Percentiles rank a stretch among this genome's conserved stretches.
These are phyloP conservation scores for Lamprotornis superbus DNA, from an alignment of 2,113 vertebrate species.

Conservation along the genomic window DNA sequence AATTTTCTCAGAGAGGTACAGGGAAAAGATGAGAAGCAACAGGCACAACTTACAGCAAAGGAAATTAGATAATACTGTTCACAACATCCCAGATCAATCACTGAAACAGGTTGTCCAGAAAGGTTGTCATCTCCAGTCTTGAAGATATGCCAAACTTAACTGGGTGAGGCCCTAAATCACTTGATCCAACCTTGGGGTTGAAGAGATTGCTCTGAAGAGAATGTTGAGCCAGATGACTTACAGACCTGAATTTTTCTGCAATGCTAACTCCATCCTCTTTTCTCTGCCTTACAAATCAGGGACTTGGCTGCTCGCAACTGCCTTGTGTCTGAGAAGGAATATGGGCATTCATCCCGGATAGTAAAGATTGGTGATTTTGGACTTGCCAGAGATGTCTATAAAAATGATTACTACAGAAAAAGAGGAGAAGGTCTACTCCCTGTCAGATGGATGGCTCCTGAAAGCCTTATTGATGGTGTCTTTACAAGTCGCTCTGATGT, in stretches of 20 bases:
- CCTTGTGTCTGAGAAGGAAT: slow-evolving; percentile 77
- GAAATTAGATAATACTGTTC: background rate
- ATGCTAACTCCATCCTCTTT: background rate
- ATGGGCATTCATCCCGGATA: slow-evolving; percentile 36
- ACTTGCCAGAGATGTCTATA: slow-evolving; percentile 80
- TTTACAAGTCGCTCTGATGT: slow-evolving; percentile 79
- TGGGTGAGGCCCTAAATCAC: background rate
- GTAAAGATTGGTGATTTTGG: slow-evolving; percentile 84
- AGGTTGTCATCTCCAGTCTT: background rate
- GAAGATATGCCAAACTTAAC: background rate
- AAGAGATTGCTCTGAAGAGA: background rate
- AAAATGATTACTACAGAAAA: slow-evolving; percentile 83
- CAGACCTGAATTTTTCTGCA: background rate
- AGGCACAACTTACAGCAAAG: background rate
- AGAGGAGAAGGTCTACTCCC: slow-evolving; percentile 79
- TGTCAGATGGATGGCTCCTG: slow-evolving; percentile 82
- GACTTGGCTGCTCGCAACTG: slow-evolving; percentile 82
- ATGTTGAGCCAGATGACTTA: background rate
- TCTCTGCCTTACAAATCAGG: slow-evolving; percentile 51
- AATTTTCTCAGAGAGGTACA: background rate
- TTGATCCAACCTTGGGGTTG: background rate
- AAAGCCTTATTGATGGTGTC: slow-evolving; percentile 79
- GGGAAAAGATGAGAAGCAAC: background rate
- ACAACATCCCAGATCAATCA: background rate
- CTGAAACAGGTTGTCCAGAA: background rate